A percentile compares a stretch with the other conserved stretches of the same genome.
These are phyloP conservation scores for Cryptotermes secundus DNA, from an alignment of 1,140 invertebrate species.

Conservation along the genomic window DNA sequence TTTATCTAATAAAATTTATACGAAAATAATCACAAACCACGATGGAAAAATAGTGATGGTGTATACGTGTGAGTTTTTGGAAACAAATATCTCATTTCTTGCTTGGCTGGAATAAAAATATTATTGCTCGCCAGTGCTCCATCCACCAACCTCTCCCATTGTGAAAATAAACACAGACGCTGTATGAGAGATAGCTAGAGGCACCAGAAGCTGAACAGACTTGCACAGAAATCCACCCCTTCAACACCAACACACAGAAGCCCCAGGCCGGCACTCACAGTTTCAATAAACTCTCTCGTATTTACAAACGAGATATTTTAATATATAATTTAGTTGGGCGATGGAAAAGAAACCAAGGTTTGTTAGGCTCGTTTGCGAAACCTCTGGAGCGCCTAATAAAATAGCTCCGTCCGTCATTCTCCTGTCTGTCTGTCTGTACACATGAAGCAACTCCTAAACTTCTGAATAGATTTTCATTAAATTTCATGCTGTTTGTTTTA, in stretches of 20 bases:
- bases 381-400: no score
- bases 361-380: no score
- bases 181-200: background rate
- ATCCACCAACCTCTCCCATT: background rate
- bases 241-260: background rate
- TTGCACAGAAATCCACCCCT: background rate
- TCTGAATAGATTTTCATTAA: no score
- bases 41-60: background rate
- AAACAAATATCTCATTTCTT: slow-evolving; percentile 13
- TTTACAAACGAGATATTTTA: slow-evolving; percentile 7
- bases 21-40: background rate
- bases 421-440: no score
- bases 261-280: background rate
- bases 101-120: background rate
- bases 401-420: no score
- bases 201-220: background rate
- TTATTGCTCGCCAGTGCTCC: background rate
- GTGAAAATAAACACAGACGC: background rate
- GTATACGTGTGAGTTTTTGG: background rate
- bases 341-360: no score
- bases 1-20: background rate
- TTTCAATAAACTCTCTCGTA: background rate
- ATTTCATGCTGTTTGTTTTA: no score
- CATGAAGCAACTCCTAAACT: no score
- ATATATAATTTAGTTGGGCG: background rate